Base-by-base conservation (phyloP, 2,888 invertebrate species). In the Ophioninae sp. region DNA sequence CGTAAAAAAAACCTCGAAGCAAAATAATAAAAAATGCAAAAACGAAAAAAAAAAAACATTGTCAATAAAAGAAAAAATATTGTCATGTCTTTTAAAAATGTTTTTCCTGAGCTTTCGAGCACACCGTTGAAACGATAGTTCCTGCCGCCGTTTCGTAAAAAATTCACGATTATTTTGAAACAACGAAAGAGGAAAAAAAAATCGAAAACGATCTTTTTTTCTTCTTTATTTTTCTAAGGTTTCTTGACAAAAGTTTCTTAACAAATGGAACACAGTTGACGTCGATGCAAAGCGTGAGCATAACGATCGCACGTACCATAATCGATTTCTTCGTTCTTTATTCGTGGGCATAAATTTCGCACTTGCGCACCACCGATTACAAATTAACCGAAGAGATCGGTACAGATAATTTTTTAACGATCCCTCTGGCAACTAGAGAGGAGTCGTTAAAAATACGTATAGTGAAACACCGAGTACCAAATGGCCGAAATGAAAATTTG, bases 401-500 rank as follows among this genome's bases (percentile, higher is more conserved):
- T 30, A 44, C 30, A 64, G 61, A 61, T 39, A 41, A 44, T 73
- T 62, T 44, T 62, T 74, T 74, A 74, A 64, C 74, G 74, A 74
- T 73, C 61, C 7, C 73, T 21, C 61, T 73, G 41, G 39, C 44
- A 57, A 62, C 30, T 2, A 6, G 17, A 50, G 50, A 50, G 17
- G 6, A 5, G 6, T 50, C 50, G 50, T 50, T 50, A 50, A 50
- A 50, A 50, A 17, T 50, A 50, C 17, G 50, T 13, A 50, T 50
- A 17, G 17, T 30, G 3, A 30, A 30, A 30, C 30, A 30, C 30
- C 30, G 30, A 30, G 3, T 30, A 30, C 30, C 30, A 30, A 30
- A 30, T 30, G 2, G 30, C 30, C 2, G 3, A 3, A 30, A 30
- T 30, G 30, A 30, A 30, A 30, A 3, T 30, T 30, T 30, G 30